A percentile compares a stretch with the other conserved stretches of the same genome.
Evolutionary conservation across 2,888 invertebrate species (phyloP).

Genomic region (Pseudanteris insignis): DNA sequence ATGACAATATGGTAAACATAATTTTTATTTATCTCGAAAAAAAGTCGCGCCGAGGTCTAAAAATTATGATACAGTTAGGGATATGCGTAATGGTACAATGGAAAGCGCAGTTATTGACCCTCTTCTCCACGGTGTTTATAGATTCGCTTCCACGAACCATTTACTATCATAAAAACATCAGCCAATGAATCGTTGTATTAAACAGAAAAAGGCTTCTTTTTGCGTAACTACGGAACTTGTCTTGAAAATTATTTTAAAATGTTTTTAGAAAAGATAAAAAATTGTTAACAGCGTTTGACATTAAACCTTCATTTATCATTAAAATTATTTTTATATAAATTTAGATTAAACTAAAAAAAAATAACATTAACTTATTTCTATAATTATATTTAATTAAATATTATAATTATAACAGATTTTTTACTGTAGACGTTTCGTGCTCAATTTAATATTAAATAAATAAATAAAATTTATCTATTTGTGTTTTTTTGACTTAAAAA

Average conservation of each 20-base stretch:
- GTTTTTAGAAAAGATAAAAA: too few species aligned
- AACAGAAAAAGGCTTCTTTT: conserved; percentile 6
- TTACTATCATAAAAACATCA: conserved; percentile 23
- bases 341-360: too few species aligned
- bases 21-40: conserved; percentile 11
- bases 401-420: not conserved
- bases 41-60: conserved; percentile 3
- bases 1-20: too few species aligned
- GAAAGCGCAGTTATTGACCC: conserved; percentile 34
- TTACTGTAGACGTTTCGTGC: not conserved
- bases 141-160: conserved; percentile 35
- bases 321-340: too few species aligned
- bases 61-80: conserved; percentile 8
- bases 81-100: conserved; percentile 24
- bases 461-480: too few species aligned
- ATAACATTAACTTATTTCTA: too few species aligned
- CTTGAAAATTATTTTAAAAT: too few species aligned
- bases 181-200: conserved; percentile 8
- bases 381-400: too few species aligned
- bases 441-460: too few species aligned
- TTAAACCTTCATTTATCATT: too few species aligned
- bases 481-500: too few species aligned
- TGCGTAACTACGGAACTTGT: not conserved
- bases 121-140: conserved; percentile 30
- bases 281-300: too few species aligned